Conservation (phyloP, 2,113 vertebrate genomes). For the Benitochromis conjunctus region DNA sequence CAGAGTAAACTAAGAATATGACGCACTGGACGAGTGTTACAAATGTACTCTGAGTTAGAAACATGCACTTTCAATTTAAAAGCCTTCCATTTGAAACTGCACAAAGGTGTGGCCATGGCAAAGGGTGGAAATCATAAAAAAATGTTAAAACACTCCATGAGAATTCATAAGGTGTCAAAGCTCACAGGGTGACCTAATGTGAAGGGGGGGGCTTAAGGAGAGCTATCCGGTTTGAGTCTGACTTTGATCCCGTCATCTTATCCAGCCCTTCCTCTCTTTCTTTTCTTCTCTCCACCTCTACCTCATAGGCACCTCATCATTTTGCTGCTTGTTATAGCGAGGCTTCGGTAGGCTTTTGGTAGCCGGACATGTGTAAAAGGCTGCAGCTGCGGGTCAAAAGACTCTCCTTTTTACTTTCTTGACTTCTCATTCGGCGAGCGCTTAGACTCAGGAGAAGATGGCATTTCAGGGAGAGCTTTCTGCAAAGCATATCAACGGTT, state of each 20-base stretch:
- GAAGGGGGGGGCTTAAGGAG: conserved; percentile 1
- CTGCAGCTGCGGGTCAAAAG: conserved; percentile 17
- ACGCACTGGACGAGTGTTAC: not conserved
- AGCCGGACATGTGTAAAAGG: conserved; percentile 12
- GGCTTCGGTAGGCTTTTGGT: conserved; percentile 13
- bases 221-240: conserved; percentile 30
- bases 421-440: not conserved
- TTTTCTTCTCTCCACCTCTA: conserved; percentile 19
- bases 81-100: not conserved
- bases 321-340: conserved; percentile 1
- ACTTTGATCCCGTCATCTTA: conserved; percentile 36
- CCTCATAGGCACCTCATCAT: conserved; percentile 62
- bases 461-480: conserved; percentile 40
- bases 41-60: not conserved
- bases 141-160: conserved; percentile 11
- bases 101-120: not conserved
- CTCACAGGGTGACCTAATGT: conserved; percentile 34
- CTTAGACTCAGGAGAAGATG: conserved; percentile 6
- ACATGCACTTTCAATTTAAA: not conserved
- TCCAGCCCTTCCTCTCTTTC: conserved; percentile 26
- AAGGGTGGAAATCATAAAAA: not conserved
- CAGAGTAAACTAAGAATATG: not conserved
- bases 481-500: conserved; percentile 51
- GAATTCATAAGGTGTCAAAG: conserved; percentile 52
- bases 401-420: not conserved